Evolutionary conservation across 2,113 vertebrate genomes (phyloP), one percentile per base, ranked within the genome.

Genomic region (Lagenorhynchus albirostris): DNA sequence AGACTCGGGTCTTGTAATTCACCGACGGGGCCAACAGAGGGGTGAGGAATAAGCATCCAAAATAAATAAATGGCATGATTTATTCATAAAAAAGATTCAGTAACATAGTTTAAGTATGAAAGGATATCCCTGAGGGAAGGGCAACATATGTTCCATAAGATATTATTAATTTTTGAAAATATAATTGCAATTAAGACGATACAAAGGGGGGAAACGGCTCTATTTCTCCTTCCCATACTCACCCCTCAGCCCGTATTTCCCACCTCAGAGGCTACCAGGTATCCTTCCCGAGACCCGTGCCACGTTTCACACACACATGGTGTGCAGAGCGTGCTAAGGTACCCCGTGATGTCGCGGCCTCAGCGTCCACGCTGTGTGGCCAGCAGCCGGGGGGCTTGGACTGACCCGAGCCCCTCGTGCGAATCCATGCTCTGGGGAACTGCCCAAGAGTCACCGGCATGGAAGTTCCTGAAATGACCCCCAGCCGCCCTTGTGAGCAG

Each of bases 11-110:
- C 14, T 12, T 18, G n/a, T 55, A 84, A 65, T 55, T 83, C 14
- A 88, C 26, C 0, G 8, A 50, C 3, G n/a, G 10, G 0, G 18
- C 9, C 77, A 47, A 38, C 1, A 8, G 17, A 76, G n/a, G 18
- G 53, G 13, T 15, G 26, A 11, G 31, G 17, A 81, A n/a, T 50
- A 50, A 65, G 23, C 14, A 20, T n/a, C 33, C 10, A 62, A 65
- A 29, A 21, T 80, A 80, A 80, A 68, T 29, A 55, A 29, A 36
- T 60, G 14, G 83, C 18, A 20, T 77, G 38, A 58, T 18, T 31
- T 8, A 50, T 38, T 83, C 5, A 68, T 36, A 76, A 41, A 80
- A 80, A 62, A 31, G 26, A 89, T 47, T 50, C 67, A 38, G 38
- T 74, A 62, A 74, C 73, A 25, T 8, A 89, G 25, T 60, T 60